Conservation (phyloP, 2,888 invertebrate genomes). For the Rotaria magnacalcarata region DNA sequence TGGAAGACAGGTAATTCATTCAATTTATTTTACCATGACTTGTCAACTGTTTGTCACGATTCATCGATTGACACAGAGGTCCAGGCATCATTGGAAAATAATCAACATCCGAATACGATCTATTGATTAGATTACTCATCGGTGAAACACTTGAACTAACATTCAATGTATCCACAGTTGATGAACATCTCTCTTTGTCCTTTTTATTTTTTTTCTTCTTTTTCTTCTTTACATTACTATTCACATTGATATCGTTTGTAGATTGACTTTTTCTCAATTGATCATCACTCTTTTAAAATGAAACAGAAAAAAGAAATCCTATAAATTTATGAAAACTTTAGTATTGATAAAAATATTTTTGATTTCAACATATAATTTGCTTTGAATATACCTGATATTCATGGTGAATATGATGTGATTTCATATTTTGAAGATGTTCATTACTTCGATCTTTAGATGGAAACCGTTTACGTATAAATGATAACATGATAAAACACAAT, state of each 20-base stretch:
- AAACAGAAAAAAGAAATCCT: not conserved
- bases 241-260: not conserved
- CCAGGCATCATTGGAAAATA: conserved; percentile 22
- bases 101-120: conserved; percentile 6
- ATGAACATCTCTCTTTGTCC: not conserved
- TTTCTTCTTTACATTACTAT: not conserved
- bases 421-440: not conserved
- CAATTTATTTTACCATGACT: not conserved
- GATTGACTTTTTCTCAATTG: not conserved
- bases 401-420: not conserved
- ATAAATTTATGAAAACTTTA: too few species aligned
- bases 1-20: not conserved
- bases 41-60: not conserved
- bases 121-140: not conserved
- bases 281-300: not conserved
- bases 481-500: not conserved
- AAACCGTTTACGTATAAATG: not conserved
- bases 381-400: not conserved
- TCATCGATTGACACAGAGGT: not conserved
- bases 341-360: too few species aligned
- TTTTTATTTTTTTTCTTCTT: not conserved
- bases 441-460: not conserved
- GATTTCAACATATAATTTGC: too few species aligned
- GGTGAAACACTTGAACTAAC: not conserved
- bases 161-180: not conserved